These are phyloP conservation scores for Agonopterix arenella DNA, from an alignment of 2,888 invertebrate species.

Conservation along the genomic window DNA sequence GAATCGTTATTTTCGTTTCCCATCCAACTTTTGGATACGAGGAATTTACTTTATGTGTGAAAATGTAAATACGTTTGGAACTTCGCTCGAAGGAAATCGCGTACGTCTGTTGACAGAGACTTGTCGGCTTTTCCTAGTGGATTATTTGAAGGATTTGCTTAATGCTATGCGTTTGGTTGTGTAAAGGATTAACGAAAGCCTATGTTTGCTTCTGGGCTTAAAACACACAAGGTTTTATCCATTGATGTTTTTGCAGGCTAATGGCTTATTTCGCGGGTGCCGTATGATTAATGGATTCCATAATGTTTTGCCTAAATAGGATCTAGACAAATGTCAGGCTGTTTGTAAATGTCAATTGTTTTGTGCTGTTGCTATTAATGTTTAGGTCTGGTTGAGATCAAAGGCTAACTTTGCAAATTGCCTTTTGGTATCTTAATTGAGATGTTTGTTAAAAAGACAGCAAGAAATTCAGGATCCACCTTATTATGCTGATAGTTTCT, in stretches of 20 bases:
- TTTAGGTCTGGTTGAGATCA: too few species aligned
- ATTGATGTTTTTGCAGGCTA: constrained; percentile 46
- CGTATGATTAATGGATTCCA: constrained; percentile 35
- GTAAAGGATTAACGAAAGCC: constrained; percentile 50
- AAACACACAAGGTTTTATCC: constrained; percentile 35
- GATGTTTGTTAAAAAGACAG: background rate
- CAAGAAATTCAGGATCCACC: too few species aligned
- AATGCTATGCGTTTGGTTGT: constrained; percentile 61
- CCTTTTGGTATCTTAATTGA: background rate
- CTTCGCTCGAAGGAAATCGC: constrained; percentile 60
- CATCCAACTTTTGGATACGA: constrained; percentile 56
- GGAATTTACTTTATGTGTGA: constrained; percentile 69
- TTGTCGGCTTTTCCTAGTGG: constrained; percentile 62
- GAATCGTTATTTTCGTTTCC: constrained; percentile 67
- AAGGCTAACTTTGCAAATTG: background rate
- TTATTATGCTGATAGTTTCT: too few species aligned
- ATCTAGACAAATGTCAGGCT: constrained; percentile 34
- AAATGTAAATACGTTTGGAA: constrained; percentile 69
- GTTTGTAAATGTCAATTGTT: constrained; percentile 20
- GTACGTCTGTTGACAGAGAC: constrained; percentile 65
- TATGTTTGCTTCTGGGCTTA: constrained; percentile 52
- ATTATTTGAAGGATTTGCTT: constrained; percentile 70
- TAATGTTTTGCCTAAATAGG: constrained; percentile 29
- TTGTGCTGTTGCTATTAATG: background rate
- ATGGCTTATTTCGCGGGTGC: constrained; percentile 28